Evolutionary conservation across 2,113 vertebrate species (phyloP), one percentile per base, ranked within the genome.

Genomic region (Thermophis baileyi): DNA sequence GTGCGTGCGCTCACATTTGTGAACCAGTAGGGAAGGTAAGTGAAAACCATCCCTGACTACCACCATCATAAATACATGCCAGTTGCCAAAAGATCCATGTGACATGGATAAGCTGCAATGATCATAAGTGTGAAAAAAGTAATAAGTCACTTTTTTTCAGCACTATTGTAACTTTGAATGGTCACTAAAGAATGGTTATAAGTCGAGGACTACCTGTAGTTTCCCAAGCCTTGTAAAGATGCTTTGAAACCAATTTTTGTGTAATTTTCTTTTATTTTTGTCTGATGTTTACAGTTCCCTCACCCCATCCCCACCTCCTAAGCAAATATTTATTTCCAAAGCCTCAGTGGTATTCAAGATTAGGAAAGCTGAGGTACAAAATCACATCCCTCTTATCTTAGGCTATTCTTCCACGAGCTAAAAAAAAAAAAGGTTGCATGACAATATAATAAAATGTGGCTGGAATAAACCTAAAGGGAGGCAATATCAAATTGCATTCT

Each of bases 351-450:
- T 96, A 94, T 90, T 85, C 51, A 92, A 92, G 85, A 18, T 69
- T 49, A 88, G 93, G 90, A 93, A 95, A 95, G 18, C 54, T 55
- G 30, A 94, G 90, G 93, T 95, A 94, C 95, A 94, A 96, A 91
- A 93, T 63, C 93, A 53, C 49, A 63, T 81, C 54, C 27, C 16
- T 63, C 46, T 93, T 35, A 87, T 55, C 55, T 93, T 93, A 50
- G 74, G 18, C 18, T 47, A 57, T 30, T 57, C 46, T 35, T 90
- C 55, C 95, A 90, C 51, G 88, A 35, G 88, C 90, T 94, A 3
- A 53, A 53, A 53, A 53, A 94, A 94, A 88, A 94, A 88, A 89
- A 22, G 4, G 93, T 93, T 95, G 49, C 86, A 93, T 5, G 40
- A 85, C 89, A 95, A 94, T 90, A 81, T 44, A 95, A 57, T 91